phyloP scores from a whole-genome alignment of 2,113 vertebrate genomes.

The Dasyornis broadbenti region DNA sequence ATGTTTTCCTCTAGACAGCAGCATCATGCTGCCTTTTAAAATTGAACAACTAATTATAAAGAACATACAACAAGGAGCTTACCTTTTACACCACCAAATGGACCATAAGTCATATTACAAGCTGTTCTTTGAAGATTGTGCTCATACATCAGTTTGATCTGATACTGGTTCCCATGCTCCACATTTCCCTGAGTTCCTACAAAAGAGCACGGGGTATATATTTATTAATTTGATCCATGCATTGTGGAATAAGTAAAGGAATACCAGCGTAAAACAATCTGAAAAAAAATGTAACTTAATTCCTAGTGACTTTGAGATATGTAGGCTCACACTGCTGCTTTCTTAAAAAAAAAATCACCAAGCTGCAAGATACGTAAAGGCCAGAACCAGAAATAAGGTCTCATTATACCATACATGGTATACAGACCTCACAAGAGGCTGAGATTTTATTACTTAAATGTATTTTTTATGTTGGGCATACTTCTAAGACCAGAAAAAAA shows the following conservation, averaged over 20 bases:
- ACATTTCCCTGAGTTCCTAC: slow-evolving; percentile 88
- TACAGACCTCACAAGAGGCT: background rate
- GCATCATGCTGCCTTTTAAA: background rate
- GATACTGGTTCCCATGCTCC: slow-evolving; percentile 95
- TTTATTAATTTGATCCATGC: background rate
- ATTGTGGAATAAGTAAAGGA: background rate
- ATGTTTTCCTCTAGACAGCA: background rate
- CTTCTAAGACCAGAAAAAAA: background rate
- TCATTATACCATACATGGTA: background rate
- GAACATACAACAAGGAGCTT: background rate
- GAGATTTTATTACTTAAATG: background rate
- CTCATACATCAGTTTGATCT: slow-evolving; percentile 91
- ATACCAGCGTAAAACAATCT: background rate
- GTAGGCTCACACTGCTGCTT: background rate
- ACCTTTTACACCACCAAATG: slow-evolving; percentile 95
- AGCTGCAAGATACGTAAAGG: background rate
- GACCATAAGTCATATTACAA: slow-evolving; percentile 92
- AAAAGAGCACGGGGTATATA: background rate
- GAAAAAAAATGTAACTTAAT: background rate
- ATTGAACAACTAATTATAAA: background rate
- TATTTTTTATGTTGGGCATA: background rate
- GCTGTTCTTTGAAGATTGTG: slow-evolving; percentile 92
- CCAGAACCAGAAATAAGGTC: background rate
- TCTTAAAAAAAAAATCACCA: background rate
- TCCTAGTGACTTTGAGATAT: background rate